A percentile compares a stretch with the other conserved stretches of the same genome.
These are phyloP conservation scores for Chloromyia formosa DNA, from an alignment of 2,888 invertebrate genomes.

Conservation along the genomic window DNA sequence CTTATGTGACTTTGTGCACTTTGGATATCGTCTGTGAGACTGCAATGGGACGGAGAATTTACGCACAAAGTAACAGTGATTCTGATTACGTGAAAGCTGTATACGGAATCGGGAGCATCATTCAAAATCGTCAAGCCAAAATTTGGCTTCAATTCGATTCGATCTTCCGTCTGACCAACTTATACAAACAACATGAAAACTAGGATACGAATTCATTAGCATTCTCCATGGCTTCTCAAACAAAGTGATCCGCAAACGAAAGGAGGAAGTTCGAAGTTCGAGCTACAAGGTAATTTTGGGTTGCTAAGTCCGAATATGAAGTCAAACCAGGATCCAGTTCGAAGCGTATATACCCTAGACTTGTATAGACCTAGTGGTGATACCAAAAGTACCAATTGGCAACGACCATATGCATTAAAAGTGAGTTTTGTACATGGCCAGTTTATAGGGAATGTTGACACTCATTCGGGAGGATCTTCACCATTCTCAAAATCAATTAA, in stretches of 20 bases:
- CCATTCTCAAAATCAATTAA: too few species aligned
- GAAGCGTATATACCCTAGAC: too few species aligned
- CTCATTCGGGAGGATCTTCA: too few species aligned
- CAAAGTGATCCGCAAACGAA: conserved; percentile 65
- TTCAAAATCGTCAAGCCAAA: conserved; percentile 66
- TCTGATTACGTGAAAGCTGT: conserved; percentile 71
- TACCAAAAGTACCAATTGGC: too few species aligned
- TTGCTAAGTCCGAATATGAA: too few species aligned
- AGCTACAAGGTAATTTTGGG: too few species aligned
- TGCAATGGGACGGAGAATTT: conserved; percentile 73
- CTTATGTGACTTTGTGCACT: conserved; percentile 70
- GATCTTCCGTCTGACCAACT: conserved; percentile 68
- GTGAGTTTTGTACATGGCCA: too few species aligned
- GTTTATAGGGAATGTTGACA: too few species aligned
- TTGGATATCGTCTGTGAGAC: conserved; percentile 76
- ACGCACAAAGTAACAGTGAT: conserved; percentile 70
- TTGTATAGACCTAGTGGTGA: too few species aligned
- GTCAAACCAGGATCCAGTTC: too few species aligned
- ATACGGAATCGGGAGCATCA: conserved; percentile 67
- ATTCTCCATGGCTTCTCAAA: conserved; percentile 66
- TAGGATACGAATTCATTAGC: too few species aligned
- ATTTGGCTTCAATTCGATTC: conserved; percentile 72
- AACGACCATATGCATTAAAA: too few species aligned
- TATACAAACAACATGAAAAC: conserved; percentile 67
- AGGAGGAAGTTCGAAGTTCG: conserved; percentile 60